Conservation (phyloP, 2,797 vertebrate species). For the Acomys russatus region DNA sequence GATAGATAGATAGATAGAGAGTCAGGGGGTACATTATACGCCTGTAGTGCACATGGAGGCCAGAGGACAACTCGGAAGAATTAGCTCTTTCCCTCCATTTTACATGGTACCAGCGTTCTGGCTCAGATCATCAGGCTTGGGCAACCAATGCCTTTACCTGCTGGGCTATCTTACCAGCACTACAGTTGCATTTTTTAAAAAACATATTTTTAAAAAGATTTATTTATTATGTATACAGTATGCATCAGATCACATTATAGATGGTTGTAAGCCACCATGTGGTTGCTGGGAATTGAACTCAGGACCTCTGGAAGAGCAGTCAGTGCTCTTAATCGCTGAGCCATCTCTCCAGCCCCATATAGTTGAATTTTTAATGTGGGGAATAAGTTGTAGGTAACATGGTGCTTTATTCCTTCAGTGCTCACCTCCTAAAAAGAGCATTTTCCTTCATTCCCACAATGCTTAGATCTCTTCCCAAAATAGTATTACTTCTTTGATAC, state of each 20-base stretch:
- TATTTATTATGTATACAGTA: too few relatives aligned
- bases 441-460: not conserved
- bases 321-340: too few relatives aligned
- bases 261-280: too few relatives aligned
- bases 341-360: too few relatives aligned
- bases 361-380: not conserved
- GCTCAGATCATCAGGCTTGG: not conserved
- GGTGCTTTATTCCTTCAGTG: not conserved
- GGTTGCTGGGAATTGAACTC: too few relatives aligned
- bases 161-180: not conserved
- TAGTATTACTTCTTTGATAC: slow-evolving; percentile 4
- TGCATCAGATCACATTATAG: too few relatives aligned
- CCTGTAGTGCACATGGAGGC: not conserved
- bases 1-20: too few relatives aligned
- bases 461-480: not conserved
- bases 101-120: not conserved
- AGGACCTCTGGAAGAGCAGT: too few relatives aligned
- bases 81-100: not conserved
- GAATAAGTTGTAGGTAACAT: not conserved
- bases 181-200: not conserved
- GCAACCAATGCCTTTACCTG: too few relatives aligned
- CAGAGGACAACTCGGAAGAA: not conserved
- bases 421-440: not conserved
- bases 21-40: not conserved
- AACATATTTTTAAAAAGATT: too few relatives aligned